Evolutionary conservation across 2,888 invertebrate genomes (phyloP).

Genomic region (Scaptomyza caliginosa): DNA sequence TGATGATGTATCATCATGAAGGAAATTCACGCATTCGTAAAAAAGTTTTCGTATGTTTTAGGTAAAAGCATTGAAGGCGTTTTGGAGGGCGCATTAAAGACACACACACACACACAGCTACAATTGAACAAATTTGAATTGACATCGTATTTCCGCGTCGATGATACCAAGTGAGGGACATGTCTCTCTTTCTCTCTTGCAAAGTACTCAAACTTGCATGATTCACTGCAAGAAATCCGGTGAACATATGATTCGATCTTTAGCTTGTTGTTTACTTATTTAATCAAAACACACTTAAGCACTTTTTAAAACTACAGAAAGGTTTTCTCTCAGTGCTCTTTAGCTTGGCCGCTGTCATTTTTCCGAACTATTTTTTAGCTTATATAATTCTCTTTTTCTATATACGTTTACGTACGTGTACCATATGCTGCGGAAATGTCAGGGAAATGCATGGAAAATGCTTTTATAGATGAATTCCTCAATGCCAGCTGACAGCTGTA

Average conservation of each 20-base stretch:
- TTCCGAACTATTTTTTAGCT: conserved; percentile 10
- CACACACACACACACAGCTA: conserved; percentile 9
- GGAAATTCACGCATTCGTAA: conserved; percentile 58
- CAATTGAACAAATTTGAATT: conserved; percentile 66
- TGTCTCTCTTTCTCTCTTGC: conserved; percentile 15
- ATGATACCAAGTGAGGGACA: conserved; percentile 44
- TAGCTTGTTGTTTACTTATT: too few relatives aligned
- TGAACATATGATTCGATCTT: too few relatives aligned
- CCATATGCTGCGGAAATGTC: conserved; percentile 75
- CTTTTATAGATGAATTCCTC: conserved; percentile 63
- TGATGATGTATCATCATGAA: conserved; percentile 17
- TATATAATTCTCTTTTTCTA: conserved; percentile 17
- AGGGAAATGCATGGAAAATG: conserved; percentile 75
- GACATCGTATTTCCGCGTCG: conserved; percentile 78
- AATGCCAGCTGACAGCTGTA: conserved; percentile 69
- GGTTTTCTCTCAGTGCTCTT: conserved; percentile 9
- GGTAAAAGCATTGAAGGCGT: conserved; percentile 20
- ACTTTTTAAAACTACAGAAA: too few relatives aligned
- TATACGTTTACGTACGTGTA: neutral
- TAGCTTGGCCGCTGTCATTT: conserved; percentile 16
- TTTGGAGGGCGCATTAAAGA: conserved; percentile 12
- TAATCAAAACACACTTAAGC: too few relatives aligned
- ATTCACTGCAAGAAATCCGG: neutral
- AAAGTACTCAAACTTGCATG: conserved; percentile 3
- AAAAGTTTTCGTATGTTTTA: conserved; percentile 63